phyloP scores from a whole-genome alignment of 2,113 vertebrate species.

The Paradoxurus hermaphroditus region DNA sequence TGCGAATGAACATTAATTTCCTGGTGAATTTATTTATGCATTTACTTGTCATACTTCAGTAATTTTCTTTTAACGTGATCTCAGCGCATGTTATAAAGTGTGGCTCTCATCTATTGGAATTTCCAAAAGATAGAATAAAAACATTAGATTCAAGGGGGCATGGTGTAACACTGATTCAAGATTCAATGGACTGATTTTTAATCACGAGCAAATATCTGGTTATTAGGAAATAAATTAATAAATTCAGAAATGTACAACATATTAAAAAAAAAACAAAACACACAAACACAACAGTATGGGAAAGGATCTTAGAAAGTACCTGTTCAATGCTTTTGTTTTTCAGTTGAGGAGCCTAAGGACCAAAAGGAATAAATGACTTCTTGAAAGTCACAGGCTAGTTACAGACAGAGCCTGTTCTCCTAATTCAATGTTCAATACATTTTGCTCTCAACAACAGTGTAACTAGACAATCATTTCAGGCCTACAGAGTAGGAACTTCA shows the following conservation, averaged over 20 bases:
- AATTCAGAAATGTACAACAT: neutral
- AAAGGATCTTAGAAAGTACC: neutral
- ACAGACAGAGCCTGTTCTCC: neutral
- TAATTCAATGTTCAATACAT: neutral
- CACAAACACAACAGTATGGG: neutral
- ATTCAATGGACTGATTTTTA: neutral
- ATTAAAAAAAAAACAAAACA: neutral
- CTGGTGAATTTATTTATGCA: neutral
- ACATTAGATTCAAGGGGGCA: neutral
- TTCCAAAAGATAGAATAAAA: conserved; percentile 6
- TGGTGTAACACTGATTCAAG: neutral
- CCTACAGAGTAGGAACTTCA: neutral
- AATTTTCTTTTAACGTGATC: conserved; percentile 28
- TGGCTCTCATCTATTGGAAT: neutral
- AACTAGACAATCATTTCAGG: neutral
- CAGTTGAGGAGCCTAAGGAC: neutral
- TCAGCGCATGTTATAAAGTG: neutral
- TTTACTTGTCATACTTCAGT: neutral
- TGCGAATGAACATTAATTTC: conserved; percentile 28
- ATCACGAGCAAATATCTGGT: neutral
- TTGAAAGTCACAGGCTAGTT: neutral
- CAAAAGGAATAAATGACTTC: neutral
- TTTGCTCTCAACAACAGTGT: neutral
- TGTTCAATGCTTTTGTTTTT: neutral
- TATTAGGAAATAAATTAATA: conserved; percentile 9